These are phyloP conservation scores for Polyploca ridens DNA, from an alignment of 2,888 invertebrate species.

Conservation along the genomic window DNA sequence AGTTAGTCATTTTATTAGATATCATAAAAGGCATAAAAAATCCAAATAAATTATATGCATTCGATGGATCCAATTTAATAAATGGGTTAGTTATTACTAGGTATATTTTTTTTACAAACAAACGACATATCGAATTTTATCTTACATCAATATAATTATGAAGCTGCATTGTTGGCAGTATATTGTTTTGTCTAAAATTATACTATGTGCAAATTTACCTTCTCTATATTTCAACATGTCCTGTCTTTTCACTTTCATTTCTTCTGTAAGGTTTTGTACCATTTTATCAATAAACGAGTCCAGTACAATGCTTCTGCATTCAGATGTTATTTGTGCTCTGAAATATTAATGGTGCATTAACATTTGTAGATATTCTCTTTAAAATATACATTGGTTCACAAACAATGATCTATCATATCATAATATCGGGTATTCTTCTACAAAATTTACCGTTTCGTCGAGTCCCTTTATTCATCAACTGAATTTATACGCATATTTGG, in stretches of 20 bases:
- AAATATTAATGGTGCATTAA: conserved; percentile 11
- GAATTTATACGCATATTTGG: too few relatives aligned
- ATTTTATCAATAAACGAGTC: conserved; percentile 90
- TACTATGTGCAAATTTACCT: conserved; percentile 50
- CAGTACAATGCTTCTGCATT: conserved; percentile 86
- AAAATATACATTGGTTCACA: too few relatives aligned
- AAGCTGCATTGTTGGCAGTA: conserved; percentile 70
- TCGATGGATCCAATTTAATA: too few relatives aligned
- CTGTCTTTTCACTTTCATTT: conserved; percentile 83
- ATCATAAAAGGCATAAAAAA: background rate
- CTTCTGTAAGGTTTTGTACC: conserved; percentile 85
- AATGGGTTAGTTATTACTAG: background rate
- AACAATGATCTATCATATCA: too few relatives aligned
- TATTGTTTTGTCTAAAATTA: background rate
- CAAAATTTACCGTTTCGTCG: too few relatives aligned
- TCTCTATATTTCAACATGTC: conserved; percentile 79
- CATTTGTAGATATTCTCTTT: background rate
- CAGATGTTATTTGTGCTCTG: conserved; percentile 69
- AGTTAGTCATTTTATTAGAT: background rate
- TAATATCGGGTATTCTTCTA: too few relatives aligned
- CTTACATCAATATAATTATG: conserved; percentile 37
- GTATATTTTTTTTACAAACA: background rate
- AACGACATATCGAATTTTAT: background rate
- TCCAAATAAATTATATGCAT: background rate
- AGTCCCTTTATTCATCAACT: too few relatives aligned